A percentile compares a stretch with the other conserved stretches of the same genome.
Conservation (phyloP, 2,888 invertebrate genomes). For the Drosophila borealis region DNA sequence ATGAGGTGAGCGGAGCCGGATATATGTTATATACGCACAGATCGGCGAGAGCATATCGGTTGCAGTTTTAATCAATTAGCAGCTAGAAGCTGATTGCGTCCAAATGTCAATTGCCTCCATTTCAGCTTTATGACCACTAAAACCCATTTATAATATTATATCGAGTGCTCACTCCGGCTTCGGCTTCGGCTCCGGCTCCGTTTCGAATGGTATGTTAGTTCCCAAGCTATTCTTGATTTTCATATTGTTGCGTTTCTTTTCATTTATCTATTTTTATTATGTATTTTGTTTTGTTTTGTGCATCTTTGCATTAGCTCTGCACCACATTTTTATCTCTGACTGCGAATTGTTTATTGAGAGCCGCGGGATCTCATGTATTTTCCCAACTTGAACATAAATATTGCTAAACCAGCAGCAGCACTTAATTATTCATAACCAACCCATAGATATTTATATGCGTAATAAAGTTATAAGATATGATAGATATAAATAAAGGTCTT, state of each 20-base stretch:
- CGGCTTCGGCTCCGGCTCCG: slow-evolving; percentile 23
- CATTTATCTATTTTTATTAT: slow-evolving; percentile 1
- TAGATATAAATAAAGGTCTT: not conserved
- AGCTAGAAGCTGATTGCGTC: slow-evolving; percentile 20
- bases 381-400: not conserved
- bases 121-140: slow-evolving; percentile 25
- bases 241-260: slow-evolving; percentile 34
- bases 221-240: slow-evolving; percentile 23
- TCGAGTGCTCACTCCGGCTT: slow-evolving; percentile 2
- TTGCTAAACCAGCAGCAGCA: slow-evolving; percentile 4
- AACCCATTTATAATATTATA: slow-evolving; percentile 42
- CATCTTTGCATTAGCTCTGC: slow-evolving; percentile 23
- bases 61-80: slow-evolving; percentile 61
- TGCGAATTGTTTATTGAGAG: slow-evolving; percentile 4
- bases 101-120: slow-evolving; percentile 50
- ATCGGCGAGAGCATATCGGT: slow-evolving; percentile 3
- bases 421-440: too few species aligned
- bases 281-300: not conserved
- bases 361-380: not conserved
- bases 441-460: not conserved
- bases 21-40: slow-evolving; percentile 52
- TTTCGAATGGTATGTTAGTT: slow-evolving; percentile 36
- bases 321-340: slow-evolving; percentile 7
- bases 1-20: slow-evolving; percentile 45
- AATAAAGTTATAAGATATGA: not conserved